Evolutionary conservation across 2,888 invertebrate species (phyloP), one percentile per base, ranked within the genome.

Genomic region (Lissonota sp.): DNA sequence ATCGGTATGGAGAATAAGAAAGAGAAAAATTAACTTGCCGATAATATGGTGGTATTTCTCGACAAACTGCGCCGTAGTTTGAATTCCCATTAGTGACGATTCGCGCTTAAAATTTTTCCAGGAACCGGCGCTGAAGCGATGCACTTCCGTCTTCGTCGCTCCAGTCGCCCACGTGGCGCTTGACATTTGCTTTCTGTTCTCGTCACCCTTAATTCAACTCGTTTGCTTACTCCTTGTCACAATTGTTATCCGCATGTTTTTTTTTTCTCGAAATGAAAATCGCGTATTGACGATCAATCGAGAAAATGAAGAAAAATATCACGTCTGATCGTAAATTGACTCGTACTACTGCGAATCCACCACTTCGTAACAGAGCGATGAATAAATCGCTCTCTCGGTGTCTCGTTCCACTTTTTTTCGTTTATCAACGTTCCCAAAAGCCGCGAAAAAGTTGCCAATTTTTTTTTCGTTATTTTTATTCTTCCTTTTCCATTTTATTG

Each of bases 81-180:
- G 93, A 89, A 93, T 91, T 90, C 93, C 93, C 93, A 93, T 93
- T 88, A 91, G 92, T 92, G 89, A 90, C 85, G 89, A 85, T 78
- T 89, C 88, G 81, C 87, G 76, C 75, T 86, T 86, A 39, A 82
- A 79, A 79, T 83, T 83, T 80, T 84, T 86, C 86, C 88, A 89
- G 71, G 84, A 84, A 79, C 84, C 85, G 81, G 84, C 57, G 83
- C 83, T 84, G 84, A 87, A 86, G 86, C 74, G 84, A 78, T 66
- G 63, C 66, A 80, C 78, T 83, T 87, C 86, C 81, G 85, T 66
- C 69, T 87, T 63, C 14, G 64, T 37, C 60, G 42, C 46, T 46
- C 70, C 60, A 49, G 60, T 87, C 69, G 85, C 78, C 80, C 84
- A 88, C 84, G 85, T 83, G 67, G 86, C 87, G 78, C 87, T 85